Conservation (phyloP, 2,113 vertebrate species). For the Loxodonta africana region DNA sequence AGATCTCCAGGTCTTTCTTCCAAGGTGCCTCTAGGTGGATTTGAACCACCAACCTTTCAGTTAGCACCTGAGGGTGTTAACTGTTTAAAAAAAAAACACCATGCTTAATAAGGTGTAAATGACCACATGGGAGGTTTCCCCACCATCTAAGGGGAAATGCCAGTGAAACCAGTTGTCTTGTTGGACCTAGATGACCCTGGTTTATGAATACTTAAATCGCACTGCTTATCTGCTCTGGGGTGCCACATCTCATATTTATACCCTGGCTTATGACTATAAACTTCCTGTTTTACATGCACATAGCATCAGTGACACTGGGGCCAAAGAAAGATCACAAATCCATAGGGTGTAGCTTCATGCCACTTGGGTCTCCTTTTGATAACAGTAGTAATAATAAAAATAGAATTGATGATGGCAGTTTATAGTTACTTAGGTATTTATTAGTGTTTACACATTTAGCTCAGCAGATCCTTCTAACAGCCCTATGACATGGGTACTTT, state of each 20-base stretch:
- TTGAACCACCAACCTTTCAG: neutral
- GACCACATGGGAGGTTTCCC: neutral
- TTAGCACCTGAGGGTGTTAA: neutral
- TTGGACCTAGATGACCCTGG: accelerated
- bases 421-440: neutral
- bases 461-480: neutral
- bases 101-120: neutral
- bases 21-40: neutral
- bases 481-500: neutral
- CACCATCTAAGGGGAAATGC: neutral
- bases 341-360: neutral
- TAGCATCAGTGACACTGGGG: no score
- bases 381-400: neutral
- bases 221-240: neutral
- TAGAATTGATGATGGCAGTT: no score
- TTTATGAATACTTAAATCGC: neutral
- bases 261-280: neutral
- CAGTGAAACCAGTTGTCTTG: no score
- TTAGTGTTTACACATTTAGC: neutral
- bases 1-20: no score
- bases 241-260: neutral
- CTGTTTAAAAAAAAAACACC: neutral
- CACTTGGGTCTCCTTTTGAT: neutral
- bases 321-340: neutral
- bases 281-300: neutral